Evolutionary conservation across 2,888 invertebrate species (phyloP).

Genomic region (Pycnomerus fuliginosus): DNA sequence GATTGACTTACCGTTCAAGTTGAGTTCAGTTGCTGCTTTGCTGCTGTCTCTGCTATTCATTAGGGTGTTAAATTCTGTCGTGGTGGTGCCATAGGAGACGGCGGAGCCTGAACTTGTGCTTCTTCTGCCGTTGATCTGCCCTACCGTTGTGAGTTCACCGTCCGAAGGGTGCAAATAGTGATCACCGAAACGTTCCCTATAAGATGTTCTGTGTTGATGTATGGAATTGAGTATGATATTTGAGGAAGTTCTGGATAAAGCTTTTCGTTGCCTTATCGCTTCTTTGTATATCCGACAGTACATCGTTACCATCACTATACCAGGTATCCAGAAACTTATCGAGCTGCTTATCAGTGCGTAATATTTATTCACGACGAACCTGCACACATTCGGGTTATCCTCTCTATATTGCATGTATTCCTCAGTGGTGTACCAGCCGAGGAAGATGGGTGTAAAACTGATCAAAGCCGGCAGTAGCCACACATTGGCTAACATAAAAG

Average conservation of each 20-base stretch:
- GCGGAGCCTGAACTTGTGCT: conserved; percentile 61
- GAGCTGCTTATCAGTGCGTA: conserved; percentile 88
- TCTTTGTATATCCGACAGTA: conserved; percentile 83
- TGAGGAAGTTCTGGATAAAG: conserved; percentile 80
- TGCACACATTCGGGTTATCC: conserved; percentile 73
- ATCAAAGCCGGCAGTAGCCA: conserved; percentile 92
- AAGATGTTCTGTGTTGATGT: conserved; percentile 77
- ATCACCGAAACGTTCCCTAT: conserved; percentile 51
- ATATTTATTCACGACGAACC: conserved; percentile 81
- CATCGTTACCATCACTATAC: conserved; percentile 89
- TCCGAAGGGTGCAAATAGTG: conserved; percentile 64
- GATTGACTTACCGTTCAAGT: conserved; percentile 65
- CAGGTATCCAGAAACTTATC: conserved; percentile 92
- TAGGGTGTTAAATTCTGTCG: conserved; percentile 47
- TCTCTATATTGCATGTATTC: conserved; percentile 59
- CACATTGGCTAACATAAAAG: conserved; percentile 82
- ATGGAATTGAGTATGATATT: conserved; percentile 83
- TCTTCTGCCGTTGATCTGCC: conserved; percentile 59
- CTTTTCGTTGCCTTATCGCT: conserved; percentile 79
- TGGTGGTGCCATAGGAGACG: conserved; percentile 56
- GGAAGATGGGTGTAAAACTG: conserved; percentile 92
- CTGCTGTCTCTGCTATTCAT: conserved; percentile 55
- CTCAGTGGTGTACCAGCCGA: conserved; percentile 75
- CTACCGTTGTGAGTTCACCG: conserved; percentile 56
- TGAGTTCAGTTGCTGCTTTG: conserved; percentile 68